Percentiles rank a stretch among this genome's conserved stretches.
Conservation (phyloP, 2,888 invertebrate species). For the Agriopis marginaria region DNA sequence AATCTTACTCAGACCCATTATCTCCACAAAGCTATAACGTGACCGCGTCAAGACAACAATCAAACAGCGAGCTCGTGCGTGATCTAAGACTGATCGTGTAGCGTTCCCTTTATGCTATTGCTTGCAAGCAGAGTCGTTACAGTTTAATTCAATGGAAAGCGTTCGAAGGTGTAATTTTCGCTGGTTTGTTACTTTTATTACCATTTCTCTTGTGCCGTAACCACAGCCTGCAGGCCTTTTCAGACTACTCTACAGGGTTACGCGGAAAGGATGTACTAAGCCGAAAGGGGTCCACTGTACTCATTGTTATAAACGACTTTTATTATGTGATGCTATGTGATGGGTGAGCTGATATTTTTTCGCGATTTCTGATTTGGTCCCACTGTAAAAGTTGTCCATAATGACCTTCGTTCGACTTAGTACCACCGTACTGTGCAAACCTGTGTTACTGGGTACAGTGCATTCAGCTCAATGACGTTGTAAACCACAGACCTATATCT, state of each 20-base stretch:
- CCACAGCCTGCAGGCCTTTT: background rate
- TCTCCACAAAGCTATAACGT: conserved; percentile 8
- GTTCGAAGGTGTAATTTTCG: conserved; percentile 23
- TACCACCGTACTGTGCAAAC: too few species aligned
- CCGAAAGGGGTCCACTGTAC: too few species aligned
- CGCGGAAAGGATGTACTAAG: too few species aligned
- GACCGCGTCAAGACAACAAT: conserved; percentile 16
- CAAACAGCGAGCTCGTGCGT: conserved; percentile 21
- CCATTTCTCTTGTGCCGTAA: conserved; percentile 31
- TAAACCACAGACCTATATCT: too few species aligned
- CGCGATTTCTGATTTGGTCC: too few species aligned
- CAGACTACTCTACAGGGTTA: background rate
- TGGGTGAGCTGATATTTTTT: too few species aligned
- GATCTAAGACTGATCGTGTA: conserved; percentile 24
- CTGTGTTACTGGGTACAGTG: too few species aligned
- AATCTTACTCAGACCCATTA: background rate
- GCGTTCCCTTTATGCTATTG: conserved; percentile 12
- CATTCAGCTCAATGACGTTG: too few species aligned
- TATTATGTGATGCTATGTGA: too few species aligned
- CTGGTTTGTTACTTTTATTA: conserved; percentile 32
- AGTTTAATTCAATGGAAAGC: conserved; percentile 30
- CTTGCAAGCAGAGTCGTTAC: background rate
- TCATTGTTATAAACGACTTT: too few species aligned
- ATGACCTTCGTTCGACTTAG: too few species aligned
- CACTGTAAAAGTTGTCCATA: too few species aligned